phyloP scores from a whole-genome alignment of 2,797 vertebrate genomes.

The Cetoscarus ocellatus region DNA sequence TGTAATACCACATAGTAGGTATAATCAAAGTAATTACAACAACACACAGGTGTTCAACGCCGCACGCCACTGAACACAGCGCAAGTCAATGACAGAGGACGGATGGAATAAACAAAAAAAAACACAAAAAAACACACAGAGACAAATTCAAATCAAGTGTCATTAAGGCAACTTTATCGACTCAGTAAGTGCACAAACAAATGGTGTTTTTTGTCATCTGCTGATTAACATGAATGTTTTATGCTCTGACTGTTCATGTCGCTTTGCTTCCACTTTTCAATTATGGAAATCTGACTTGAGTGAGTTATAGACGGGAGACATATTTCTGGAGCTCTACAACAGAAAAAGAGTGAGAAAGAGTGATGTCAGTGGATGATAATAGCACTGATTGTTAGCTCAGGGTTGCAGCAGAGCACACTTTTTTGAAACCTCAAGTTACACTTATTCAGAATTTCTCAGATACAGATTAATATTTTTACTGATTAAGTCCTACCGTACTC shows the following conservation, averaged over 20 bases:
- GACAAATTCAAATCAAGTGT: conserved; percentile 74
- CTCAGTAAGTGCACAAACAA: conserved; percentile 69
- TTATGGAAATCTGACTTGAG: conserved; percentile 70
- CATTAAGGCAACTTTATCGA: conserved; percentile 74
- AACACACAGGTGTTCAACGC: conserved; percentile 77
- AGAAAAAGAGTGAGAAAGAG: conserved; percentile 11
- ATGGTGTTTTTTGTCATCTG: conserved; percentile 62
- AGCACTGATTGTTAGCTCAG: too few species aligned
- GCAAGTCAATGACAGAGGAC: conserved; percentile 59
- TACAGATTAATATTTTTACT: too few species aligned
- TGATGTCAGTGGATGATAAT: background rate
- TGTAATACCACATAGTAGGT: conserved; percentile 71
- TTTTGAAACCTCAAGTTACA: too few species aligned
- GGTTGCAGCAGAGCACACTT: too few species aligned
- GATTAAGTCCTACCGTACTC: too few species aligned
- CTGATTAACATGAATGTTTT: conserved; percentile 69
- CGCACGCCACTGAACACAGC: conserved; percentile 59
- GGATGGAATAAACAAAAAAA: conserved; percentile 2
- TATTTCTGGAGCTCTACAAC: conserved; percentile 58
- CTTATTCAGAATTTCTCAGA: too few species aligned
- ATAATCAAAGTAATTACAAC: conserved; percentile 84
- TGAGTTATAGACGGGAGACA: conserved; percentile 65
- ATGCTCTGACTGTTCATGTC: conserved; percentile 63
- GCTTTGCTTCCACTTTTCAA: conserved; percentile 74
- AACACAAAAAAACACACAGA: conserved; percentile 8